Evolutionary conservation across 1,140 invertebrate species (phyloP).

Genomic region (Drosophila pandora): DNA sequence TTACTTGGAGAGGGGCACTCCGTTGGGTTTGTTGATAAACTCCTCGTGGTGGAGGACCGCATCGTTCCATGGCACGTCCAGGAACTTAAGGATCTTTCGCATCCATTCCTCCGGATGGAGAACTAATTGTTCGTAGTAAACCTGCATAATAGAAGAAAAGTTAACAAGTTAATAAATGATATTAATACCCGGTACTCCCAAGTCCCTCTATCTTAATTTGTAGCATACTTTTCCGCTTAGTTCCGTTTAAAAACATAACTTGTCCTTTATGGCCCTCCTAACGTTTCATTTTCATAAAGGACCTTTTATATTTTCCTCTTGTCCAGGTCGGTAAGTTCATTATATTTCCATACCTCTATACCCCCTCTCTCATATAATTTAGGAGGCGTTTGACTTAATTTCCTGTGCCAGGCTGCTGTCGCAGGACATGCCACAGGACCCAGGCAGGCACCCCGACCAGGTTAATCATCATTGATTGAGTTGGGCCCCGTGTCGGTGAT

Average conservation of each 20-base stretch:
- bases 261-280: no score
- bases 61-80: conserved; percentile 97
- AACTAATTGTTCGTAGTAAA: conserved; percentile 98
- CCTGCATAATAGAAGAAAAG: conserved; percentile 61
- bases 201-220: no score
- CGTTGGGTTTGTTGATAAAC: conserved; percentile 97
- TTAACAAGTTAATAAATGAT: no score
- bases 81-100: conserved; percentile 94
- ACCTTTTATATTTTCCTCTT: background rate
- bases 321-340: background rate
- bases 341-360: background rate
- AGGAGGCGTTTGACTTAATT: conserved; percentile 14
- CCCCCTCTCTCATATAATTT: background rate
- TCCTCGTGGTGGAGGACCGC: conserved; percentile 98
- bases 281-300: background rate
- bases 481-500: conserved; percentile 1
- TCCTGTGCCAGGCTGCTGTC: conserved; percentile 16
- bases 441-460: conserved; percentile 3
- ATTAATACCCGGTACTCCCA: no score
- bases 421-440: background rate
- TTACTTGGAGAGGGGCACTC: conserved; percentile 96
- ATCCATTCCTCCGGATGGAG: conserved; percentile 96
- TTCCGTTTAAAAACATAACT: no score
- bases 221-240: no score
- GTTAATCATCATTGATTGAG: conserved; percentile 37